These are phyloP conservation scores for Meandrina meandrites DNA, from an alignment of 92 coral and sea anemone genomes.

Conservation along the genomic window DNA sequence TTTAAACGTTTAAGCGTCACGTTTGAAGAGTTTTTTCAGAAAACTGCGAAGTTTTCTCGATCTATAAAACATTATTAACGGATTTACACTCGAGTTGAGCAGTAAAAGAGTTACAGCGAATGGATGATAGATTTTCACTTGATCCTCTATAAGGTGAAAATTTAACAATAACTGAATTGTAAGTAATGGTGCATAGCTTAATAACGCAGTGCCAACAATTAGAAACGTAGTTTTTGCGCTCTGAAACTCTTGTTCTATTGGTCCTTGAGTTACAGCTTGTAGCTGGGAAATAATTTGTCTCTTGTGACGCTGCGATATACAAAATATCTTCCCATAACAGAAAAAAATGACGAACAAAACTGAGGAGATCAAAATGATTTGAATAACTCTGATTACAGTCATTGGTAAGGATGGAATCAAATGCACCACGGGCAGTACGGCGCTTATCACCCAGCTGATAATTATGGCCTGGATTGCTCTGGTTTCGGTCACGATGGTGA, in stretches of 20 bases:
- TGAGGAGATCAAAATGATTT: not conserved
- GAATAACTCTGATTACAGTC: not conserved
- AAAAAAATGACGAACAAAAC: not conserved
- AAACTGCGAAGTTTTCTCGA: slow-evolving; percentile 1
- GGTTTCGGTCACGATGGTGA: not conserved
- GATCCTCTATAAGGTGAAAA: not conserved
- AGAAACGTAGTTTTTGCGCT: slow-evolving; percentile 8
- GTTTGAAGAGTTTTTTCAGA: not conserved
- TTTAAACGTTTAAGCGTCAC: not conserved
- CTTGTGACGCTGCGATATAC: slow-evolving; percentile 1
- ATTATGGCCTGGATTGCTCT: too few species aligned
- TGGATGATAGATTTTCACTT: not conserved
- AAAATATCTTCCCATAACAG: not conserved
- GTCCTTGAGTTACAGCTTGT: too few species aligned
- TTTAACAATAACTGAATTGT: not conserved
- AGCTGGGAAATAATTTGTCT: too few species aligned
- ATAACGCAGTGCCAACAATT: not conserved
- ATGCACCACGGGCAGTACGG: not conserved
- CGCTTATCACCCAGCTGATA: slow-evolving; percentile 6
- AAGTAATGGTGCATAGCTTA: not conserved
- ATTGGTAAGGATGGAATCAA: not conserved
- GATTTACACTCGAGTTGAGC: not conserved
- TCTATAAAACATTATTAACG: not conserved
- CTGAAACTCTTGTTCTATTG: too few species aligned
- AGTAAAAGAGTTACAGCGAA: not conserved